These are phyloP conservation scores for Tachina fera DNA, from an alignment of 2,888 invertebrate genomes.

Conservation along the genomic window DNA sequence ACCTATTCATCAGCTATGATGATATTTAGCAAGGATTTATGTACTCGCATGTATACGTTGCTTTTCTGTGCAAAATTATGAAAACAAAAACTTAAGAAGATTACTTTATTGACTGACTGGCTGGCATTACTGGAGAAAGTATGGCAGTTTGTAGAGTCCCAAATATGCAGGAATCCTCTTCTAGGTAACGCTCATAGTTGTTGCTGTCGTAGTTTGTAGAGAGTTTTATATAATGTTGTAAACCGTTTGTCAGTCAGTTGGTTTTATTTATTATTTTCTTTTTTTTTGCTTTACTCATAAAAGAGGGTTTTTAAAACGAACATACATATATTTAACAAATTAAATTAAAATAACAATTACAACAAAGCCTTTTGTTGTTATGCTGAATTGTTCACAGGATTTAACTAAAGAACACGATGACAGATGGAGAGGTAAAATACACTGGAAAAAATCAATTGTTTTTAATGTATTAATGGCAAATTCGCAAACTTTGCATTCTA, in stretches of 20 bases:
- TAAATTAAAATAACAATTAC: constrained; percentile 72
- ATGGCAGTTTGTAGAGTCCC: constrained; percentile 18
- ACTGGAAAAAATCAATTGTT: constrained; percentile 6
- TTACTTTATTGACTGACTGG: constrained; percentile 70
- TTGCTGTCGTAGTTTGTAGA: constrained; percentile 3
- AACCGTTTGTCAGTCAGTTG: constrained; percentile 5
- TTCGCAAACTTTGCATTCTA: too few species aligned
- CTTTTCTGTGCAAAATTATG: constrained; percentile 67
- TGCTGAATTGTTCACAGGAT: constrained; percentile 16
- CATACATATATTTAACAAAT: constrained; percentile 69
- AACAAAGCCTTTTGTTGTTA: constrained; percentile 37
- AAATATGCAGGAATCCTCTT: constrained; percentile 8
- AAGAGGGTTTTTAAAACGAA: constrained; percentile 52
- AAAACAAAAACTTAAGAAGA: constrained; percentile 72
- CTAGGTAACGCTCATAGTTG: background rate
- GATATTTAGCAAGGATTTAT: background rate
- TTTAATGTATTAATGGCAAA: too few species aligned
- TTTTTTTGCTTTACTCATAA: constrained; percentile 35
- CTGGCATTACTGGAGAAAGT: constrained; percentile 62
- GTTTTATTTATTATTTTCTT: constrained; percentile 26
- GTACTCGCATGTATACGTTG: background rate
- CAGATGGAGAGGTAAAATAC: constrained; percentile 30
- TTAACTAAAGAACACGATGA: constrained; percentile 33
- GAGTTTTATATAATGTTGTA: background rate
- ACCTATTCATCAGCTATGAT: constrained; percentile 35